Evolutionary conservation across 2,797 vertebrate genomes (phyloP), one percentile per base, ranked within the genome.

Genomic region (Scleropages formosus): DNA sequence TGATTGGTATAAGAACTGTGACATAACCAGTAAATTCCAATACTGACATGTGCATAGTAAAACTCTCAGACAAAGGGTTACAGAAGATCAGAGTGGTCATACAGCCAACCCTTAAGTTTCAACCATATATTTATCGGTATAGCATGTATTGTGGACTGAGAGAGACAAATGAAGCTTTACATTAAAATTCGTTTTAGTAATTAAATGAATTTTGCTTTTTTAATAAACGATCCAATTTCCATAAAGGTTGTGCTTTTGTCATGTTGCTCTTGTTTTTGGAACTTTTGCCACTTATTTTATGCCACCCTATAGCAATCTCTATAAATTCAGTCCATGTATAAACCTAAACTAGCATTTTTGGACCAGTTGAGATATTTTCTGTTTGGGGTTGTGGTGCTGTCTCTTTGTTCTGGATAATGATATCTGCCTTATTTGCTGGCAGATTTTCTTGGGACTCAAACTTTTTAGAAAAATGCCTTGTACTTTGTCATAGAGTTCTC

Each of bases 401-500:
- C 13, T 8, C 39, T 16, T 61, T 53, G 16, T 26, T 70, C 56
- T 24, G 49, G 15, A 65, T 47, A 75, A 47, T 53, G 67, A 18
- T 22, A 39, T 68, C 47, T 67, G 51, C 27, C 16, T 68, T 49
- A 49, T 67, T 68, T 75, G 53, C 27, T 31, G 26, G 63, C 53
- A 65, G 59, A 58, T n/a, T 56, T 67, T 22, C 27, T 39, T 66
- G 62, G 62, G 72, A 58, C 18, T 64, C 44, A 56, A 64, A 53
- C 24, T 46, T 27, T 64, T 20, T 4, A 24, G 1, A 49, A 71
- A 58, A 39, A 58, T 8, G 51, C n/a, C 8, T 56, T 13, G 27
- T 58, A 46, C 51, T 58, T 51, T 56, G 15, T 47, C 27, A 24
- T 39, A 53, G 59, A 51, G 51, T 31, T 71, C 18, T 39, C 12